These are phyloP conservation scores for Cinara cedri DNA, from an alignment of 2,888 invertebrate species.

Conservation along the genomic window DNA sequence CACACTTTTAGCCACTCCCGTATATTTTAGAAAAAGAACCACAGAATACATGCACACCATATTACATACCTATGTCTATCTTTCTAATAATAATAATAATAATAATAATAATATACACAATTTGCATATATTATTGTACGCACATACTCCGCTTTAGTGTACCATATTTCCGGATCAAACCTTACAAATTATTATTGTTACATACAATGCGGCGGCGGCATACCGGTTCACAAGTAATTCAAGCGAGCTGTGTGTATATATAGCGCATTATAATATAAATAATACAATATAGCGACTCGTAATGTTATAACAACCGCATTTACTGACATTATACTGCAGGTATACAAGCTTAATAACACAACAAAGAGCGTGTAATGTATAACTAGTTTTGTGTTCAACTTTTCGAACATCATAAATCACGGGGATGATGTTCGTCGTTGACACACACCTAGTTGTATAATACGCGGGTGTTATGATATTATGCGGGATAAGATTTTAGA, in stretches of 20 bases:
- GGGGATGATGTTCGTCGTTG: conserved; percentile 22
- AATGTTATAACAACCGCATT: conserved; percentile 7
- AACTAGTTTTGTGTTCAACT: conserved; percentile 37
- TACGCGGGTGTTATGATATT: background rate
- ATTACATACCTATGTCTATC: background rate
- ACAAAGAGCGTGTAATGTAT: conserved; percentile 27
- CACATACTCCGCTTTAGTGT: background rate
- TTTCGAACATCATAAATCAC: conserved; percentile 31
- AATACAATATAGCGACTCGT: background rate
- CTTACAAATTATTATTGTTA: background rate
- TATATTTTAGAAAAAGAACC: too few species aligned
- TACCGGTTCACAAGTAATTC: conserved; percentile 42
- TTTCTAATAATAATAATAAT: background rate
- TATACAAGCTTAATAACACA: conserved; percentile 28
- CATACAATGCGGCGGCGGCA: background rate
- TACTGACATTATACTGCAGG: background rate
- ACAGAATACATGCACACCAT: too few species aligned
- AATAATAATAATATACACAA: too few species aligned
- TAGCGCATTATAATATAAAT: background rate
- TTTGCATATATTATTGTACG: background rate
- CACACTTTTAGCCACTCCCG: too few species aligned
- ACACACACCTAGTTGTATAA: background rate
- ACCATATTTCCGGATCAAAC: conserved; percentile 24
- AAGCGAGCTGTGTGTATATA: background rate
- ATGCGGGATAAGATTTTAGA: background rate